Percentiles rank a stretch among this genome's conserved stretches.
Evolutionary conservation across 1,140 invertebrate species (phyloP).

Genomic region (Macrostomum lignano): DNA sequence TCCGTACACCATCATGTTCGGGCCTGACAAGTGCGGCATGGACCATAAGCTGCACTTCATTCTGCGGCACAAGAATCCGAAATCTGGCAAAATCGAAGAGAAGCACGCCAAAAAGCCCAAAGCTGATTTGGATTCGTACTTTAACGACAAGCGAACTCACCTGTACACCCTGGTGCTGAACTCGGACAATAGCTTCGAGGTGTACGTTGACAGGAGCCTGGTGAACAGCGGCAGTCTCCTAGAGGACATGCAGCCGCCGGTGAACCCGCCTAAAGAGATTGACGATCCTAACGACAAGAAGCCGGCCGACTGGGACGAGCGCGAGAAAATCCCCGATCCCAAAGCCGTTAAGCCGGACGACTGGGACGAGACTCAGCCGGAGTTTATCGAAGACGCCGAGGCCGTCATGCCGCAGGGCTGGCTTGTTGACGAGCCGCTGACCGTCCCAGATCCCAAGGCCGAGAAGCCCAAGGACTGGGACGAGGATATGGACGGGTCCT

Average conservation of each 20-base stretch:
- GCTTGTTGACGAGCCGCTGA: conserved; percentile 57
- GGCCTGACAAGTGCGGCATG: conserved; percentile 79
- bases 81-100: conserved; percentile 44
- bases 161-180: conserved; percentile 47
- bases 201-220: conserved; percentile 36
- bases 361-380: conserved; percentile 25
- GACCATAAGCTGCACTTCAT: conserved; percentile 79
- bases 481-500: conserved; percentile 84
- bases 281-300: conserved; percentile 65
- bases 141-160: conserved; percentile 68
- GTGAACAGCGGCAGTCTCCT: conserved; percentile 50
- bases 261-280: conserved; percentile 77
- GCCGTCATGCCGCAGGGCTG: conserved; percentile 24
- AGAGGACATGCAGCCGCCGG: conserved; percentile 55
- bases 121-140: conserved; percentile 45
- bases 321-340: conserved; percentile 70
- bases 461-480: conserved; percentile 80
- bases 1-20: conserved; percentile 87
- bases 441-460: conserved; percentile 57
- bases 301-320: conserved; percentile 79
- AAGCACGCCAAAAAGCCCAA: conserved; percentile 44
- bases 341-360: conserved; percentile 59
- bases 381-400: conserved; percentile 18
- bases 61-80: conserved; percentile 63
- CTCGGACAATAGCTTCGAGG: conserved; percentile 44